Percentiles rank a stretch among this genome's conserved stretches.
These are phyloP conservation scores for Jordanella pulchra DNA, from an alignment of 2,797 vertebrate species.

Conservation along the genomic window DNA sequence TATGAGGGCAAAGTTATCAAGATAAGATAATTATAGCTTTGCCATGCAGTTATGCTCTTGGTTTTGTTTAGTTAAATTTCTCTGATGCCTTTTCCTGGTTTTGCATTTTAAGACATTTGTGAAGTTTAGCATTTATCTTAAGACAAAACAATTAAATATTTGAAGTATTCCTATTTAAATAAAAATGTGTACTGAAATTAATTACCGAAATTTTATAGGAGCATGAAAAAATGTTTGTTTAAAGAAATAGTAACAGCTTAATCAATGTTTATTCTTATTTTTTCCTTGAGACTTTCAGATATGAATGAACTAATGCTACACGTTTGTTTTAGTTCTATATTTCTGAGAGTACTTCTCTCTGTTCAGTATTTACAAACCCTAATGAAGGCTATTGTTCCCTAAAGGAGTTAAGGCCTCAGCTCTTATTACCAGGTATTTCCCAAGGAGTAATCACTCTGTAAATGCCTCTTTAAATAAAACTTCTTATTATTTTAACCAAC, in stretches of 20 bases:
- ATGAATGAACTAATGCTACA: neutral
- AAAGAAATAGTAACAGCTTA: neutral
- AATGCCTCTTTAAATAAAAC: too few relatives aligned
- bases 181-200: too few relatives aligned
- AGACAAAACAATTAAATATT: neutral
- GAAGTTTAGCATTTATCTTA: neutral
- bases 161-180: neutral
- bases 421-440: too few relatives aligned
- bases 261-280: neutral
- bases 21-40: conserved; percentile 5
- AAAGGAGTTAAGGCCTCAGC: too few relatives aligned
- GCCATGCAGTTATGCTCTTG: neutral
- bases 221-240: neutral
- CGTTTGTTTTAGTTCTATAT: too few relatives aligned
- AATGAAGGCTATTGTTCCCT: too few relatives aligned
- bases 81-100: neutral
- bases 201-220: too few relatives aligned
- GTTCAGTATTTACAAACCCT: neutral
- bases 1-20: conserved; percentile 12
- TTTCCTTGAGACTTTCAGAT: neutral
- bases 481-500: too few relatives aligned
- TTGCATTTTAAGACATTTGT: neutral
- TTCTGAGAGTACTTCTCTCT: neutral
- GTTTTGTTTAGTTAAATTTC: neutral
- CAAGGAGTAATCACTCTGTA: too few relatives aligned